phyloP scores from a whole-genome alignment of 2,888 invertebrate genomes.

The Eupithecia dodoneata region DNA sequence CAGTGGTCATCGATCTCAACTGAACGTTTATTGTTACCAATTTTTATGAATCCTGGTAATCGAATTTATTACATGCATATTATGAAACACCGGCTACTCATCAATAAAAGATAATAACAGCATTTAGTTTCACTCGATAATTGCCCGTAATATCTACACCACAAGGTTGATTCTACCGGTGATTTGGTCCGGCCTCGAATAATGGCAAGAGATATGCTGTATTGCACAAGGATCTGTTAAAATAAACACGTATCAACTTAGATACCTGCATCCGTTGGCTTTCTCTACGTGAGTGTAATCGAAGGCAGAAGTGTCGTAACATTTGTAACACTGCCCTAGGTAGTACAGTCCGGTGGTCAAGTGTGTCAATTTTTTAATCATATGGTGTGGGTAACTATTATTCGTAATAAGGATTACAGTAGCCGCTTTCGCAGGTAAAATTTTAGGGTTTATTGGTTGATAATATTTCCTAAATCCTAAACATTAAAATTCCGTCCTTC shows the following conservation, averaged over 20 bases:
- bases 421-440: slow-evolving; percentile 29
- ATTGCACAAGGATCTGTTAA: slow-evolving; percentile 62
- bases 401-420: slow-evolving; percentile 49
- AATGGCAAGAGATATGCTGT: slow-evolving; percentile 31
- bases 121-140: slow-evolving; percentile 37
- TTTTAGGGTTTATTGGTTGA: background rate
- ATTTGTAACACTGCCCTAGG: slow-evolving; percentile 54
- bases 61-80: slow-evolving; percentile 38
- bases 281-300: slow-evolving; percentile 78
- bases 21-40: background rate
- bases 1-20: background rate
- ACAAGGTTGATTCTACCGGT: slow-evolving; percentile 47
- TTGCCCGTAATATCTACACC: slow-evolving; percentile 37
- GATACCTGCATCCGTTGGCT: slow-evolving; percentile 71
- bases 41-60: background rate
- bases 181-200: slow-evolving; percentile 39
- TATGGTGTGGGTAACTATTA: slow-evolving; percentile 53
- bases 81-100: slow-evolving; percentile 37
- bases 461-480: background rate
- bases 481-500: background rate
- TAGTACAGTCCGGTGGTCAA: slow-evolving; percentile 56
- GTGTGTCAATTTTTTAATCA: slow-evolving; percentile 69
- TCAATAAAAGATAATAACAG: slow-evolving; percentile 42
- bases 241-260: slow-evolving; percentile 64
- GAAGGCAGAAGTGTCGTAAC: slow-evolving; percentile 47